These are phyloP conservation scores for Penaeus indicus DNA, from an alignment of 1,140 invertebrate species.

Conservation along the genomic window DNA sequence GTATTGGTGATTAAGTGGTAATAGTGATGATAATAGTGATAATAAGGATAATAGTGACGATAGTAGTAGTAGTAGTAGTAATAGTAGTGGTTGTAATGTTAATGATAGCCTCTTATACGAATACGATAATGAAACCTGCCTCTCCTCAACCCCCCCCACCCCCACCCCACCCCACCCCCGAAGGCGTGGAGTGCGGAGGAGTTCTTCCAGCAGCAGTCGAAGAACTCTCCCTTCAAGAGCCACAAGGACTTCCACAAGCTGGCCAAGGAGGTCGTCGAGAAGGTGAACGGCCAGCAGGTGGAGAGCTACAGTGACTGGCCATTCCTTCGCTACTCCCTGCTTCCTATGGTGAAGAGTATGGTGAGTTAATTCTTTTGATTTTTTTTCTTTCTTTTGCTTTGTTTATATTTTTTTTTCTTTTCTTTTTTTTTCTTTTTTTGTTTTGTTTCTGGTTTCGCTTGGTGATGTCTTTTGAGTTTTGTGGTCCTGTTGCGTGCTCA, in stretches of 20 bases:
- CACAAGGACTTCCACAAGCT: conserved; percentile 55
- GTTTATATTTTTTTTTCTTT: no score
- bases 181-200: conserved; percentile 47
- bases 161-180: background rate
- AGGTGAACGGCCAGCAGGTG: conserved; percentile 21
- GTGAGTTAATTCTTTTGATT: background rate
- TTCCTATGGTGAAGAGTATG: conserved; percentile 40
- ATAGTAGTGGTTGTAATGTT: no score
- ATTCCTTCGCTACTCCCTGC: conserved; percentile 35
- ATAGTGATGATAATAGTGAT: no score
- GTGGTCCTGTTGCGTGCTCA: no score
- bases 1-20: no score
- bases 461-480: no score
- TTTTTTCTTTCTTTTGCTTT: no score
- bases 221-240: conserved; percentile 38
- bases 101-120: no score
- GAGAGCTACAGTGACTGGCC: conserved; percentile 52
- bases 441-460: no score
- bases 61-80: no score
- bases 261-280: conserved; percentile 30
- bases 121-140: background rate
- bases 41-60: no score
- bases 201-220: conserved; percentile 48
- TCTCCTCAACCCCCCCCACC: background rate
- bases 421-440: no score